Base-by-base conservation (phyloP, 2,113 vertebrate species). In the Gnathonemus longibarbis region DNA sequence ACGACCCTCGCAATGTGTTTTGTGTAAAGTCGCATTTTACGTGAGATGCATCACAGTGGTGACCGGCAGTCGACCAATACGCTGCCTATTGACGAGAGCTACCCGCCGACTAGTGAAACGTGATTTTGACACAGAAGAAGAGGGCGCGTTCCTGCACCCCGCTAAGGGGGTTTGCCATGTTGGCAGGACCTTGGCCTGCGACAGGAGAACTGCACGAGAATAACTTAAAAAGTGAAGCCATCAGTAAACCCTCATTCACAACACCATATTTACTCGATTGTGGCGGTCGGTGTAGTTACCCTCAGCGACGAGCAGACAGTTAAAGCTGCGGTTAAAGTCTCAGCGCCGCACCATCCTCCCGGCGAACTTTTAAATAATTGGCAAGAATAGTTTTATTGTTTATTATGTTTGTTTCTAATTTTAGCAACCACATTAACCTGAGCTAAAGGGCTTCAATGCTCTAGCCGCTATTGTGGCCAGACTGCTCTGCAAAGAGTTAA, bases 401-500 rank as follows among this genome's bases (percentile, higher is more conserved):
- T 24, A 24, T 88, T 88, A 49, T 88, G 92, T 91, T 90, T 11
- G 9, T 21, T 45, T 39, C 45, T 88, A 49, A 46, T 50, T 50
- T 74, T 50, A 88, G 62, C 56, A 17, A 5, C 31, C 27, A 21
- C n/a, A 53, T 90, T 5, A 89, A 84, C 31, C 2, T 21, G 21
- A 48, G 45, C 3, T 48, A 52, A 77, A 19, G 52, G 53, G 89
- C 74, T 9, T 86, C 70, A 19, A 21, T 39, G 13, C 46, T 86
- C 77, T 50, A 24, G 39, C 89, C 91, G 89, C 91, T 90, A 87
- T 58, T 56, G 35, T 49, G 9, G 49, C 17, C 9, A 24, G 46
- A 31, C 31, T 48, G 53, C 10, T 56, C 80, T 50, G 90, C 90
- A 96, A 97, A 95, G 96, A 95, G 97, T 98, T 96, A 96, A 97